Evolutionary conservation across 2,113 vertebrate species (phyloP), one percentile per base, ranked within the genome.

Genomic region (Megaceryle maxima): DNA sequence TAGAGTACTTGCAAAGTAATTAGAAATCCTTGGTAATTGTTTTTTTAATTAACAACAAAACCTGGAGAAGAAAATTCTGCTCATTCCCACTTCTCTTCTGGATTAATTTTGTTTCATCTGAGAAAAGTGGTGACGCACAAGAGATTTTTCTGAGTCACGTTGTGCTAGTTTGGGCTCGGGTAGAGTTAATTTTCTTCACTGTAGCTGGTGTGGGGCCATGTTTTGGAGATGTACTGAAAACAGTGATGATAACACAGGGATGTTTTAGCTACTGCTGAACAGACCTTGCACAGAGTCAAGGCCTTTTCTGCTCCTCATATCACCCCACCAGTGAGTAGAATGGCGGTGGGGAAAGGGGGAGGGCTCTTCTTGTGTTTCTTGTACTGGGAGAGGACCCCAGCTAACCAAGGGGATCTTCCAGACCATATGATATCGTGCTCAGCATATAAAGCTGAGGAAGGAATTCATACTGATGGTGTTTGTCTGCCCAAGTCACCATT

Each of bases 1-100:
- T 92, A 95, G 46, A 94, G 72, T 95, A 97, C 81, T 97, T 95
- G 94, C 63, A 97, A 97, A 97, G 92, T 97, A 98, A 97, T 98
- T 98, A 97, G 95, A 97, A 97, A 96, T 95, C 79, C 74, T 91
- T 73, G 35, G 74, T 97, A 97, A 98, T 97, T 96, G 85, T 57
- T 97, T 97, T 97, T 97, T 98, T 97, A 98, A 97, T 98, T 98
- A 98, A 98, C 87, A 97, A 96, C 92, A 97, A 97, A 97, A 94
- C 92, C 94, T 94, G 48, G 76, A 92, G 68, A 92, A 91, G 87
- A 37, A 92, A 89, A 29, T 9, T 51, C 86, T 70, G 59, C 46
- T 83, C 75, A 21, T 94, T 96, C 90, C 79, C 81, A 87, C 82
- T 90, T 96, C 93, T 96, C 86, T 96, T 94, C 83, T 96, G 88